Evolutionary conservation across 2,797 vertebrate genomes (phyloP).

Genomic region (Halcyon chelicuti): DNA sequence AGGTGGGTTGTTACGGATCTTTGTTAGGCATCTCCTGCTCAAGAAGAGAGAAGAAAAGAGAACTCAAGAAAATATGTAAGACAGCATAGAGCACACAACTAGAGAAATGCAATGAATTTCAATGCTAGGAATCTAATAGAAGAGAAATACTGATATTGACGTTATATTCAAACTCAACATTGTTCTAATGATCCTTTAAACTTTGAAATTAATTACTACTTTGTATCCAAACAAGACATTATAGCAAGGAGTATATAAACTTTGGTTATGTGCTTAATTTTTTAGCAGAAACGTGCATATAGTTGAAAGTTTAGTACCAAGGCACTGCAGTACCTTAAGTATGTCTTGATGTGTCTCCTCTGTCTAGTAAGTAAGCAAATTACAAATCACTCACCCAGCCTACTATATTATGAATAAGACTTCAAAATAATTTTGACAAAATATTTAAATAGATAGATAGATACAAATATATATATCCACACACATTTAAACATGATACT

Average conservation of each 20-base stretch:
- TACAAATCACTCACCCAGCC: neutral
- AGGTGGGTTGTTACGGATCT: slow-evolving; percentile 24
- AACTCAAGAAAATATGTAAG: slow-evolving; percentile 58
- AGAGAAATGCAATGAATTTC: neutral
- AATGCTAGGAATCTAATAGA: neutral
- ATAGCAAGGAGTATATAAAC: neutral
- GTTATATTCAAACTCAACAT: neutral
- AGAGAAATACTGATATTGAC: neutral
- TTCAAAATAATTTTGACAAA: neutral
- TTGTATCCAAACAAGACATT: neutral
- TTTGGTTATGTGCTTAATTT: neutral
- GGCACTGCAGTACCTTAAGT: neutral
- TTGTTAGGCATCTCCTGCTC: slow-evolving; percentile 66
- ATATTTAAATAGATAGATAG: neutral
- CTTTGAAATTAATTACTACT: neutral
- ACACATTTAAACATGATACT: neutral
- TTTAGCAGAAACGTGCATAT: neutral
- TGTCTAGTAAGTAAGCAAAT: slow-evolving; percentile 1
- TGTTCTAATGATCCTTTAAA: neutral
- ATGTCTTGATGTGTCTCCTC: neutral
- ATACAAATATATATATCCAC: neutral
- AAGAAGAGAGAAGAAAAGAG: slow-evolving; percentile 66
- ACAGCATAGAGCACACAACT: neutral
- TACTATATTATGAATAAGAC: neutral
- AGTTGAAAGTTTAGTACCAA: slow-evolving; percentile 1